Evolutionary conservation across 2,888 invertebrate genomes (phyloP).

Genomic region (Pteria penguin): DNA sequence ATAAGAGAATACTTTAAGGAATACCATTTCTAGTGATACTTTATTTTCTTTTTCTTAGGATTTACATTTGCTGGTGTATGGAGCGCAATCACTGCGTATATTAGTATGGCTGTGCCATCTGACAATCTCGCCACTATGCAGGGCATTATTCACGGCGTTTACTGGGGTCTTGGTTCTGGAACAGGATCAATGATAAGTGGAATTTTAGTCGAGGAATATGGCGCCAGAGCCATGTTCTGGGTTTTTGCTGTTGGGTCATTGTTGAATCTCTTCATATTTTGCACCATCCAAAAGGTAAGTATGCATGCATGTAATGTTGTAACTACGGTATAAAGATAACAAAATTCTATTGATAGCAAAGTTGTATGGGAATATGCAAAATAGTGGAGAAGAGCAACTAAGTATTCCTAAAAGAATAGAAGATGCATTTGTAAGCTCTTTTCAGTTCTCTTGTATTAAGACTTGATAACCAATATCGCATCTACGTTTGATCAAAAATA

Average conservation of each 20-base stretch:
- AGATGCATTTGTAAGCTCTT: no score
- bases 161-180: constrained; percentile 60
- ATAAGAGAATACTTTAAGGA: no score
- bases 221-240: constrained; percentile 55
- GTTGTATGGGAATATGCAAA: no score
- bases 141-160: constrained; percentile 59
- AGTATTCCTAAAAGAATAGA: no score
- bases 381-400: no score
- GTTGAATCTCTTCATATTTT: constrained; percentile 47
- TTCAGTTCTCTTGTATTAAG: no score
- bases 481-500: no score
- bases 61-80: constrained; percentile 58
- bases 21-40: no score
- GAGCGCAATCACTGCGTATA: constrained; percentile 53
- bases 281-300: constrained; percentile 54
- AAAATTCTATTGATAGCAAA: no score
- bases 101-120: constrained; percentile 49
- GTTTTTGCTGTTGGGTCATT: constrained; percentile 53
- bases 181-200: constrained; percentile 55
- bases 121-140: constrained; percentile 58
- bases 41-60: constrained; percentile 35
- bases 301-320: no score
- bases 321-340: no score
- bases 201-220: constrained; percentile 48
- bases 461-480: no score